Evolutionary conservation across 2,797 vertebrate genomes (phyloP).

Genomic region (Centropyge bicolor): DNA sequence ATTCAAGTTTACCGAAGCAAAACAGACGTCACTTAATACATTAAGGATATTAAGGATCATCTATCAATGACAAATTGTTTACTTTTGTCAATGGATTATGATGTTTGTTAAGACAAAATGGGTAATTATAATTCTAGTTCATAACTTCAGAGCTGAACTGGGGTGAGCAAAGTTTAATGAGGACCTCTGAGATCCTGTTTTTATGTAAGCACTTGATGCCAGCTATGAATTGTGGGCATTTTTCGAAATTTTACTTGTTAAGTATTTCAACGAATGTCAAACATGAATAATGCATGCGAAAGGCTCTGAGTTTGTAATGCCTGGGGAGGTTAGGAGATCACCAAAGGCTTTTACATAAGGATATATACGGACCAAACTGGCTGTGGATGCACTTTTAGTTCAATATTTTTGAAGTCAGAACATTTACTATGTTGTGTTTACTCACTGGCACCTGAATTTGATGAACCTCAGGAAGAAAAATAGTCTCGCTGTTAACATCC

Average conservation of each 20-base stretch:
- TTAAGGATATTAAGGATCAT: slow-evolving; percentile 17
- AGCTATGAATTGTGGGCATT: slow-evolving; percentile 72
- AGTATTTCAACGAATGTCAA: slow-evolving; percentile 73
- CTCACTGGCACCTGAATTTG: slow-evolving; percentile 1
- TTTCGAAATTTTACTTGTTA: slow-evolving; percentile 62
- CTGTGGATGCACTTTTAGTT: slow-evolving; percentile 20
- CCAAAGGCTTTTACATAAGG: slow-evolving; percentile 29
- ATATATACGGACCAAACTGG: slow-evolving; percentile 4
- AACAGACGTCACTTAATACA: slow-evolving; percentile 23
- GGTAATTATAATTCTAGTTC: slow-evolving; percentile 50
- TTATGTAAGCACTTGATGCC: slow-evolving; percentile 77
- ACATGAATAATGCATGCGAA: slow-evolving; percentile 76
- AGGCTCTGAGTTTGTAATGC: slow-evolving; percentile 54
- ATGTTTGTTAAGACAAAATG: slow-evolving; percentile 52
- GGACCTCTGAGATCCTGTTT: slow-evolving; percentile 79
- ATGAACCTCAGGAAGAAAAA: slow-evolving; percentile 26
- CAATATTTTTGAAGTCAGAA: slow-evolving; percentile 3
- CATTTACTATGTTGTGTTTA: slow-evolving; percentile 3
- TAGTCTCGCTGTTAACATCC: slow-evolving; percentile 4
- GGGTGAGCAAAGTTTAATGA: slow-evolving; percentile 71
- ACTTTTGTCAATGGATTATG: slow-evolving; percentile 43
- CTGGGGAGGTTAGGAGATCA: slow-evolving; percentile 43
- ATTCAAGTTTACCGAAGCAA: slow-evolving; percentile 49
- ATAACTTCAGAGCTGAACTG: slow-evolving; percentile 60
- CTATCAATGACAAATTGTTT: slow-evolving; percentile 36